Evolutionary conservation across 2,797 vertebrate species (phyloP), one percentile per base, ranked within the genome.

Genomic region (Neosalanx taihuensis): DNA sequence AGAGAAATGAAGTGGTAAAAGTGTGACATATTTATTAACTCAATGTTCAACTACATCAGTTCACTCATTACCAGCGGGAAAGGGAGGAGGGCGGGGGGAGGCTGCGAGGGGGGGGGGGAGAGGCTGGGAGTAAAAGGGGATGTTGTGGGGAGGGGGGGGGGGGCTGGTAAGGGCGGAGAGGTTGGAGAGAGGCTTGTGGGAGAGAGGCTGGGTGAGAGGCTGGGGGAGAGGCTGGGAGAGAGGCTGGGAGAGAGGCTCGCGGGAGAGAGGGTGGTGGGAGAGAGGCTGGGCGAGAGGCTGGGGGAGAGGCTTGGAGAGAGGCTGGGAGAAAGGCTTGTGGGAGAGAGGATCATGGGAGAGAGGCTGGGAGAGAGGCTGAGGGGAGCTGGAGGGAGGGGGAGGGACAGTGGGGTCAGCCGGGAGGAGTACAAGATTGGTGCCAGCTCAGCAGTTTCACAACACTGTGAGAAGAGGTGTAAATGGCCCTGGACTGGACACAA

Each of bases 11-110:
- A 89, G 90, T 83, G 88, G 90, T 91, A 94, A 94, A 94, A 94
- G 86, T 91, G 87, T 94, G 93, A 93, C 92, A 93, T 94, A 94
- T 95, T 94, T 94, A 95, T 94, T 94, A 95, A 95, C 91, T 93
- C 93, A 93, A 94, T 87, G 91, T 91, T 92, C 89, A 93, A 92
- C 89, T 94, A 93, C 90, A 94, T 89, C 90, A 89, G 91, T 91
- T 93, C 92, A 92, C 89, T 94, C 94, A 95, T 94, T 95, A 95
- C 93, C 89, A 90, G 84, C 87, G 89, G 90, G 87, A 86, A 75
- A 75, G 72, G 31, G 73, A 59, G 69, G 74, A 90, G 84, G 23
- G 64, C 10, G 7, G 33, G 33, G 31, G 63, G 20, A 20, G 35
- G 35, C 63, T 4, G 10, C 33, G 23, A 41, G 64, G 23, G 18